Evolutionary conservation across 2,888 invertebrate species (phyloP).

Genomic region (Trissolcus japonicus): DNA sequence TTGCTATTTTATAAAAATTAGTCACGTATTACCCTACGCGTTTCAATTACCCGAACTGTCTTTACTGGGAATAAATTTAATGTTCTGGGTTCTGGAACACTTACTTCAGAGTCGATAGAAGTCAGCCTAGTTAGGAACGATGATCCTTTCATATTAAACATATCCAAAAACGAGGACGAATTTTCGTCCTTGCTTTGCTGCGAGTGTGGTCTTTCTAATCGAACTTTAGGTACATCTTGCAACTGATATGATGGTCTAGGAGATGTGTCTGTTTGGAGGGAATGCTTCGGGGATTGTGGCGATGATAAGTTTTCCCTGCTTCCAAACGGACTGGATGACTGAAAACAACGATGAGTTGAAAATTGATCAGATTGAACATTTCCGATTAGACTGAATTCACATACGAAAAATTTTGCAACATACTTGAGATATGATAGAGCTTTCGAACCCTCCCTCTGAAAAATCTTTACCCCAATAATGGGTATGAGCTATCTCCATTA

Average conservation of each 20-base stretch:
- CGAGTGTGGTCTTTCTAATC: constrained; percentile 78
- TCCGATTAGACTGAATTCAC: not conserved
- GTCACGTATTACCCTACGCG: no score
- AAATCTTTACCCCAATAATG: constrained; percentile 97
- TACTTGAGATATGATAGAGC: constrained; percentile 77
- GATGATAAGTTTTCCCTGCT: constrained; percentile 83
- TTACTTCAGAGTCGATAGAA: constrained; percentile 94
- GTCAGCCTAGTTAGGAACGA: constrained; percentile 88
- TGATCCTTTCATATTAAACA: constrained; percentile 94
- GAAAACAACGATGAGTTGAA: constrained; percentile 40
- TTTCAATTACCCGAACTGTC: no score
- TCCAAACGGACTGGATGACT: constrained; percentile 83
- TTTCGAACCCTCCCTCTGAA: constrained; percentile 78
- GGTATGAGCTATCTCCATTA: constrained; percentile 98
- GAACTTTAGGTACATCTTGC: constrained; percentile 80
- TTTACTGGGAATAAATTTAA: no score
- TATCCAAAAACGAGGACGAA: constrained; percentile 91
- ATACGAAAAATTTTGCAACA: not conserved
- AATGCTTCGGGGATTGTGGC: constrained; percentile 78
- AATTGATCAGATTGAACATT: not conserved
- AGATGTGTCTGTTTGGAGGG: constrained; percentile 76
- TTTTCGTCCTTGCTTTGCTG: constrained; percentile 79
- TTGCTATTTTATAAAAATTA: not conserved
- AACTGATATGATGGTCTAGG: constrained; percentile 80
- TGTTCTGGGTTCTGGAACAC: not conserved